Conservation (phyloP, 1,140 invertebrate species). For the Vollenhovia emeryi region DNA sequence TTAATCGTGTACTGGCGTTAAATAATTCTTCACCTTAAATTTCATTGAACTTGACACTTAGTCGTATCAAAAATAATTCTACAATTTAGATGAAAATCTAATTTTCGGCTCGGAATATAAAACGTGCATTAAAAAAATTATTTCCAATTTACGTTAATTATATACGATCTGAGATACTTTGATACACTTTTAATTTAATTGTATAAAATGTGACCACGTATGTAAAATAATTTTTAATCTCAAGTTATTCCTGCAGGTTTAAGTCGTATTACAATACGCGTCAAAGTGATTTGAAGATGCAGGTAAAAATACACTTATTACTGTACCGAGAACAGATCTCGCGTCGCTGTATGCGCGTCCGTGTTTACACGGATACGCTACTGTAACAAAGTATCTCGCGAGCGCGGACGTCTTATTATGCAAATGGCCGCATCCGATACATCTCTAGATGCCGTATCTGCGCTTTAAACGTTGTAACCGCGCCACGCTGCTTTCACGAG, state of each 20-base stretch:
- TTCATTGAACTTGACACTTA: not conserved
- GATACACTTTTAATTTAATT: not conserved
- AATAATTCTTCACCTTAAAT: too few species aligned
- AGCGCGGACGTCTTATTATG: conserved; percentile 35
- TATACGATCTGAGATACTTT: not conserved
- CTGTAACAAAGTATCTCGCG: conserved; percentile 20
- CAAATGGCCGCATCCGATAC: conserved; percentile 15
- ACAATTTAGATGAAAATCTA: not conserved
- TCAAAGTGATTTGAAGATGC: not conserved
- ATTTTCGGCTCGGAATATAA: not conserved
- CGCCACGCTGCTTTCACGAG: conserved; percentile 39
- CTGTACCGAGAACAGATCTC: not conserved
- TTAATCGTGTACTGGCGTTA: too few species aligned
- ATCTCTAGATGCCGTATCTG: conserved; percentile 13
- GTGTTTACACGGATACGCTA: not conserved
- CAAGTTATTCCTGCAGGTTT: too few species aligned
- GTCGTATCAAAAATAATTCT: not conserved
- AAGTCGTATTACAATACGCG: too few species aligned
- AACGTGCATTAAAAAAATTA: not conserved
- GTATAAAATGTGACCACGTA: not conserved
- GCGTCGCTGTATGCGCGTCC: not conserved
- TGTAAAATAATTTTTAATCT: not conserved
- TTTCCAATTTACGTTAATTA: not conserved
- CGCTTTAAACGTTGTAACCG: conserved; percentile 20
- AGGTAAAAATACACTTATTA: not conserved